A percentile compares a stretch with the other conserved stretches of the same genome.
Evolutionary conservation across 2,888 invertebrate species (phyloP).

Genomic region (Drosophila picticornis): DNA sequence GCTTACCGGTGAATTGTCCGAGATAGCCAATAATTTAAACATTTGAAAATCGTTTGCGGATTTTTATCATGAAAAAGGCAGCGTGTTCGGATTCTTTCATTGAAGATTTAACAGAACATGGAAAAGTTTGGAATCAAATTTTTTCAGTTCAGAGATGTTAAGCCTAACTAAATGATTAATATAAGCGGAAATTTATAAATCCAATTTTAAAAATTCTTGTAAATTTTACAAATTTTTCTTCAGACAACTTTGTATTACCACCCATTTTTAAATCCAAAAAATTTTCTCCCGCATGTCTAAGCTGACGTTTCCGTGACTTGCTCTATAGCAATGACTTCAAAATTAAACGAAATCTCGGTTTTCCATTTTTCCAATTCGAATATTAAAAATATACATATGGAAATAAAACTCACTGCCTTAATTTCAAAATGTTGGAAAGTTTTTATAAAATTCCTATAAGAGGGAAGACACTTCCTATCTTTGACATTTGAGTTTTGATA

Average conservation of each 20-base stretch:
- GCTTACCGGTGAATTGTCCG: too few species aligned
- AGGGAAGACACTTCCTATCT: background rate
- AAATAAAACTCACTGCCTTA: background rate
- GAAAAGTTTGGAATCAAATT: background rate
- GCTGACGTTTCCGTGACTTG: background rate
- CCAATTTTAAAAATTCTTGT: background rate
- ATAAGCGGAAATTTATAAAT: background rate
- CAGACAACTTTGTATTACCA: too few species aligned
- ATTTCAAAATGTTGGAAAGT: background rate
- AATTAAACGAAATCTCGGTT: background rate
- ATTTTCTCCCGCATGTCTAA: too few species aligned
- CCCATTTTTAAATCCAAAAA: too few species aligned
- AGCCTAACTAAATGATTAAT: background rate
- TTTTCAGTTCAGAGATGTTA: background rate
- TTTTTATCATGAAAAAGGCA: background rate
- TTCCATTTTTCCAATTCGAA: background rate
- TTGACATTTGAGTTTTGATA: background rate
- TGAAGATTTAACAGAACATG: background rate
- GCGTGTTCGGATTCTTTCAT: background rate
- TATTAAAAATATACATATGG: background rate
- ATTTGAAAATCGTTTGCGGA: background rate
- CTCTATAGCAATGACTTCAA: fast-evolving
- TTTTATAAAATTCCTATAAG: background rate
- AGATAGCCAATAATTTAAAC: too few species aligned
- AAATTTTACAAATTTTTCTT: background rate